Evolutionary conservation across 2,888 invertebrate species (phyloP).

Genomic region (Brachypalpus laphriformis): DNA sequence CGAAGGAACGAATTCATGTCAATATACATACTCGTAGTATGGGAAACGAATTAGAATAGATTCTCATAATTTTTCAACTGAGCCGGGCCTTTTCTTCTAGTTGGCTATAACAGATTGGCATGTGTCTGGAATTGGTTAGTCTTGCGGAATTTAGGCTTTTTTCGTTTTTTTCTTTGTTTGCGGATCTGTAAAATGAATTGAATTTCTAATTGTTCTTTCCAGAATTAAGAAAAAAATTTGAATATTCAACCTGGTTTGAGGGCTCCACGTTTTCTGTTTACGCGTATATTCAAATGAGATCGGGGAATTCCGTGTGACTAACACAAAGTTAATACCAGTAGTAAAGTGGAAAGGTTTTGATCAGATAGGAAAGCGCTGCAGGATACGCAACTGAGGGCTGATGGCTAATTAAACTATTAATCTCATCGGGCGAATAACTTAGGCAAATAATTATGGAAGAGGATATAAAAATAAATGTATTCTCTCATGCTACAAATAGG

Average conservation of each 20-base stretch:
- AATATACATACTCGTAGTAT: background rate
- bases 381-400: background rate
- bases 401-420: slow-evolving; percentile 3
- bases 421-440: background rate
- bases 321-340: slow-evolving; percentile 1
- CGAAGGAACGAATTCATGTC: background rate
- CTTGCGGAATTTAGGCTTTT: background rate
- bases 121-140: background rate
- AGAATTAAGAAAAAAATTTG: background rate
- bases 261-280: background rate
- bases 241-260: background rate
- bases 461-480: background rate
- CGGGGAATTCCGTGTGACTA: background rate
- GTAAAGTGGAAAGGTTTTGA: background rate
- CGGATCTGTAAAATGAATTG: background rate
- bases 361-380: slow-evolving; percentile 5
- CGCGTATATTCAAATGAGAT: background rate
- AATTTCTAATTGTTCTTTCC: slow-evolving; percentile 2
- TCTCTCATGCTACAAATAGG: slow-evolving; percentile 1
- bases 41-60: slow-evolving; percentile 10
- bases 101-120: background rate
- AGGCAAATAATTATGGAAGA: background rate
- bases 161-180: background rate
- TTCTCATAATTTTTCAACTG: slow-evolving; percentile 1
- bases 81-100: background rate